Conservation (phyloP, 2,888 invertebrate genomes). For the Pristionchus arcanus region DNA sequence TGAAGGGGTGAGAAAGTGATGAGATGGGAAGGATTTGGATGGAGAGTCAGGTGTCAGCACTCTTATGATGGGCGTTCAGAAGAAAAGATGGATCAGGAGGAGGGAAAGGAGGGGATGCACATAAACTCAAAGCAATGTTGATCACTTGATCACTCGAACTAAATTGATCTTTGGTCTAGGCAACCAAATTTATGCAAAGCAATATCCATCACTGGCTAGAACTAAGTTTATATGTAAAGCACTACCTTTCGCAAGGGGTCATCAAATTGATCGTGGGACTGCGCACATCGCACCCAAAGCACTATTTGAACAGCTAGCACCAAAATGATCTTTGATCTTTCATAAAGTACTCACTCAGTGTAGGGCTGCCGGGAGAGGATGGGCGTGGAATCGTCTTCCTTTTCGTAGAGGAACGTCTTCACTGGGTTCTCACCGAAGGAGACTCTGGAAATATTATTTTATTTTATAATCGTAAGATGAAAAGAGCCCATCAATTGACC, state of each 20-base stretch:
- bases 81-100: neutral
- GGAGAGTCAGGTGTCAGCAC: slow-evolving; percentile 10
- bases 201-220: neutral
- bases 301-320: neutral
- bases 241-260: neutral
- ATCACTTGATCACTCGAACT: no score
- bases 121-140: neutral
- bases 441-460: slow-evolving; percentile 15
- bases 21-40: neutral
- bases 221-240: no score
- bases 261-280: neutral
- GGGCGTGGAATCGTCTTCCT: slow-evolving; percentile 53
- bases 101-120: neutral
- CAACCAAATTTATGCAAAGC: no score
- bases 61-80: slow-evolving; percentile 32
- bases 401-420: slow-evolving; percentile 55
- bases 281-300: no score
- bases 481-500: neutral
- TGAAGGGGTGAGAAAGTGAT: neutral
- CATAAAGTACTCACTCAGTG: slow-evolving; percentile 51
- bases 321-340: neutral
- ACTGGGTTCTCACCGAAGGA: slow-evolving; percentile 56
- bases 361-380: slow-evolving; percentile 39
- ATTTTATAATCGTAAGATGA: neutral
- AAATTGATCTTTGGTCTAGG: no score